Conservation (phyloP, 2,888 invertebrate genomes). For the Pollenia labialis region DNA sequence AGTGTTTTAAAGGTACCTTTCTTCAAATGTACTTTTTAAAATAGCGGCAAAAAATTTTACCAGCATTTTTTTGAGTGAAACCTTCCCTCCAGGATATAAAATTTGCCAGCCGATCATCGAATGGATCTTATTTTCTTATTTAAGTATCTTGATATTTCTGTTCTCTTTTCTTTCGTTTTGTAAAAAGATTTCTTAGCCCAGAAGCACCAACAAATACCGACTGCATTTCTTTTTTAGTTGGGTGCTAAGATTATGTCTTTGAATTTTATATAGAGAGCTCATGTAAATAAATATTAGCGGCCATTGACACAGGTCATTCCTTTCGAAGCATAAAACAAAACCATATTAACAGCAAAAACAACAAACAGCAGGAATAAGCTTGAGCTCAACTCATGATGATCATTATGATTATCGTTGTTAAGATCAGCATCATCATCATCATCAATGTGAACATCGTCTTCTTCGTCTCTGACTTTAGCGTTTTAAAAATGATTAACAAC, state of each 20-base stretch:
- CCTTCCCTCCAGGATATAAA: slow-evolving; percentile 10
- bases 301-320: slow-evolving; percentile 75
- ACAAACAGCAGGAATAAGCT: slow-evolving; percentile 34
- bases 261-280: slow-evolving; percentile 62
- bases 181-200: slow-evolving; percentile 47
- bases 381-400: slow-evolving; percentile 37
- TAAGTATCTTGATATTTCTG: slow-evolving; percentile 17
- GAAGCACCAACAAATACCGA: slow-evolving; percentile 35
- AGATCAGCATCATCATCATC: slow-evolving; percentile 28
- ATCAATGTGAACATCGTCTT: not conserved
- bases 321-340: slow-evolving; percentile 48
- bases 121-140: slow-evolving; percentile 34
- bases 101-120: slow-evolving; percentile 25
- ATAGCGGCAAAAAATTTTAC: too few species aligned
- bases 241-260: slow-evolving; percentile 43
- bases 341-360: slow-evolving; percentile 45
- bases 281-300: slow-evolving; percentile 74
- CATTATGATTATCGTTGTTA: slow-evolving; percentile 47
- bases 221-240: slow-evolving; percentile 36
- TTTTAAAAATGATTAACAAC: slow-evolving; percentile 74
- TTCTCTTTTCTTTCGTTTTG: slow-evolving; percentile 36
- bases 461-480: slow-evolving; percentile 26
- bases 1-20: too few species aligned
- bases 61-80: not conserved
- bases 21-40: too few species aligned